Percentiles rank a stretch among this genome's conserved stretches.
phyloP scores from a whole-genome alignment of 2,888 invertebrate species.

The Taenaris catops region DNA sequence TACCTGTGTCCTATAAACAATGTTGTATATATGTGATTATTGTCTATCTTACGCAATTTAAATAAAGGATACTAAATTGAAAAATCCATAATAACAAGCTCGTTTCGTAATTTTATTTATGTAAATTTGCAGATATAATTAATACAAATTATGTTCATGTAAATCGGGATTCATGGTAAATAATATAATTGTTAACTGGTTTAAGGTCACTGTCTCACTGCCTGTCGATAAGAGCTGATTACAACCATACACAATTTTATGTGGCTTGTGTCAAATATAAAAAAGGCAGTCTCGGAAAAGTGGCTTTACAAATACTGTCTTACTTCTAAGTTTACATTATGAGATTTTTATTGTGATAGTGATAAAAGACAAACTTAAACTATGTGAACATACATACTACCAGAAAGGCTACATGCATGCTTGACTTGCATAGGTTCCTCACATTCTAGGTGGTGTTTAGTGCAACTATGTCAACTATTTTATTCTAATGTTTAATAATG shows the following conservation, averaged over 20 bases:
- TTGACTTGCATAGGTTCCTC: conserved; percentile 59
- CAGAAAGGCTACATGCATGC: conserved; percentile 69
- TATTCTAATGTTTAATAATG: conserved; percentile 65
- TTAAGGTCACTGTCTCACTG: conserved; percentile 52
- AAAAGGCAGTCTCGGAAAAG: conserved; percentile 80
- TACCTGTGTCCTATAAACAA: too few relatives aligned
- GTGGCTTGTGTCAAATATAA: conserved; percentile 70
- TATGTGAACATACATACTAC: conserved; percentile 70
- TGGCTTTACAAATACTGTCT: conserved; percentile 77
- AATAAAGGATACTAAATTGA: conserved; percentile 24
- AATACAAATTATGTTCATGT: conserved; percentile 79
- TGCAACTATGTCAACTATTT: conserved; percentile 71
- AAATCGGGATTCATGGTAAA: conserved; percentile 75
- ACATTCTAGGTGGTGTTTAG: conserved; percentile 62
- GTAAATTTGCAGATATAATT: conserved; percentile 80
- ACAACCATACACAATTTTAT: conserved; percentile 65
- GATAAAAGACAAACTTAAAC: conserved; percentile 74
- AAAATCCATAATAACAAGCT: conserved; percentile 51
- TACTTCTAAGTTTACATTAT: conserved; percentile 72
- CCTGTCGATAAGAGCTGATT: conserved; percentile 45
- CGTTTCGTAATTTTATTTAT: conserved; percentile 78
- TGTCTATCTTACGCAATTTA: conserved; percentile 2
- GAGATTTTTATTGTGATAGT: conserved; percentile 77
- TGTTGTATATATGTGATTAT: conserved; percentile 1
- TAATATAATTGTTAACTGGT: conserved; percentile 64